phyloP scores from a whole-genome alignment of 1,140 invertebrate species.

The Drosophila lacteicornis region DNA sequence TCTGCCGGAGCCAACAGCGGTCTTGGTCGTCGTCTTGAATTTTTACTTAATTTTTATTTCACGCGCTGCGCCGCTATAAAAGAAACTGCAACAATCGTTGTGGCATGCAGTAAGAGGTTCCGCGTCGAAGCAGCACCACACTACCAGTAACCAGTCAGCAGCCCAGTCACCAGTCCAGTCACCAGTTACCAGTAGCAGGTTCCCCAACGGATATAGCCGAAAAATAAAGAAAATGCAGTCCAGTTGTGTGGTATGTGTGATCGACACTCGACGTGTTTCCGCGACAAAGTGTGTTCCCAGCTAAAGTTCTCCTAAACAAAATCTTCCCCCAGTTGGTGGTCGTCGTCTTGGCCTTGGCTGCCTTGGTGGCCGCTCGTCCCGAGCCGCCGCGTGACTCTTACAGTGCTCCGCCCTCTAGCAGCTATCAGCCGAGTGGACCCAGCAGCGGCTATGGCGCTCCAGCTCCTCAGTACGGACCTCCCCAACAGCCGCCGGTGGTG shows the following conservation, averaged over 20 bases:
- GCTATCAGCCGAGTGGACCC: conserved; percentile 73
- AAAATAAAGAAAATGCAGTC: conserved; percentile 63
- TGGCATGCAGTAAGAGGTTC: conserved; percentile 84
- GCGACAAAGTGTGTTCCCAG: background rate
- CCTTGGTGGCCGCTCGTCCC: conserved; percentile 73
- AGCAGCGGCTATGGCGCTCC: conserved; percentile 85
- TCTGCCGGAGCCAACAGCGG: conserved; percentile 17
- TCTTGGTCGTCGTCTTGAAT: conserved; percentile 60
- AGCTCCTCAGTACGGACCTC: conserved; percentile 89
- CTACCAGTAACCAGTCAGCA: conserved; percentile 25
- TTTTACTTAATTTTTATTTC: conserved; percentile 81
- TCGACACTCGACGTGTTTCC: background rate
- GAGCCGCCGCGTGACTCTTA: conserved; percentile 82
- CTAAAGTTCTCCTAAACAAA: conserved; percentile 10
- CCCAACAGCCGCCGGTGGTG: conserved; percentile 90
- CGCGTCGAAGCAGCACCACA: conserved; percentile 75
- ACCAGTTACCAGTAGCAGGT: conserved; percentile 20
- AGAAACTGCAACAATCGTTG: conserved; percentile 80
- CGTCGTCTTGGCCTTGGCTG: conserved; percentile 68
- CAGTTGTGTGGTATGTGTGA: conserved; percentile 79
- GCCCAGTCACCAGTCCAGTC: conserved; percentile 6
- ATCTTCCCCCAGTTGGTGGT: conserved; percentile 66
- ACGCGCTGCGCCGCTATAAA: conserved; percentile 81
- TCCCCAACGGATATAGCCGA: conserved; percentile 51
- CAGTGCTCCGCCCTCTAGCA: conserved; percentile 75